Evolutionary conservation across 35 echinoderm and acorn worm species (phyloP).

Genomic region (Apostichopus parvimensis): DNA sequence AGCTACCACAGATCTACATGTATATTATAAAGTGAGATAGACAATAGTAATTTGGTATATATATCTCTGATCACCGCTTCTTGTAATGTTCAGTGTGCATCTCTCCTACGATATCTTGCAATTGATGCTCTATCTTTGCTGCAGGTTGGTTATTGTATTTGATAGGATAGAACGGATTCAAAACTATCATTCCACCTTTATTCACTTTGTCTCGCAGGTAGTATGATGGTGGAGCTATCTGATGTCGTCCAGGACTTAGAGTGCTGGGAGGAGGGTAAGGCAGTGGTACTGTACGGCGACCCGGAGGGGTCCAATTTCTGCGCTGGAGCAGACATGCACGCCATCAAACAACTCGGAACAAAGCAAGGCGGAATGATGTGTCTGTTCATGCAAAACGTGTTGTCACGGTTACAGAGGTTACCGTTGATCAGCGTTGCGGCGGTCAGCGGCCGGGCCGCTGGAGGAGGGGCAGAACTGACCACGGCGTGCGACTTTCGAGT

Average conservation of each 20-base stretch:
- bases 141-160: too few relatives aligned
- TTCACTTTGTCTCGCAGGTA: constrained; percentile 57
- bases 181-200: too few relatives aligned
- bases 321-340: constrained; percentile 68
- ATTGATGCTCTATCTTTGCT: too few relatives aligned
- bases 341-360: constrained; percentile 41
- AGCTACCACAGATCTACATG: too few relatives aligned
- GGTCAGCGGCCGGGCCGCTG: constrained; percentile 70
- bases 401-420: constrained; percentile 69
- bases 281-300: constrained; percentile 69
- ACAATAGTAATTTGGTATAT: too few relatives aligned
- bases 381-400: constrained; percentile 90
- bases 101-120: too few relatives aligned
- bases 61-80: too few relatives aligned
- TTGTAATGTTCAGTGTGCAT: too few relatives aligned
- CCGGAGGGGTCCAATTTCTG: constrained; percentile 72
- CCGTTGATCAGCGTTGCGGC: constrained; percentile 80
- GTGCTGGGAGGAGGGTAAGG: constrained; percentile 82
- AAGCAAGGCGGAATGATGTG: constrained; percentile 79
- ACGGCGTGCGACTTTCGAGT: constrained; percentile 93
- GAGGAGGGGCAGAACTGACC: constrained; percentile 80
- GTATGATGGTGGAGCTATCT: constrained; percentile 91
- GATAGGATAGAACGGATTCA: too few relatives aligned
- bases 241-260: constrained; percentile 81
- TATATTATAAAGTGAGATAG: too few relatives aligned